phyloP scores from a whole-genome alignment of 2,888 invertebrate genomes.

The Parnassius mnemosyne region DNA sequence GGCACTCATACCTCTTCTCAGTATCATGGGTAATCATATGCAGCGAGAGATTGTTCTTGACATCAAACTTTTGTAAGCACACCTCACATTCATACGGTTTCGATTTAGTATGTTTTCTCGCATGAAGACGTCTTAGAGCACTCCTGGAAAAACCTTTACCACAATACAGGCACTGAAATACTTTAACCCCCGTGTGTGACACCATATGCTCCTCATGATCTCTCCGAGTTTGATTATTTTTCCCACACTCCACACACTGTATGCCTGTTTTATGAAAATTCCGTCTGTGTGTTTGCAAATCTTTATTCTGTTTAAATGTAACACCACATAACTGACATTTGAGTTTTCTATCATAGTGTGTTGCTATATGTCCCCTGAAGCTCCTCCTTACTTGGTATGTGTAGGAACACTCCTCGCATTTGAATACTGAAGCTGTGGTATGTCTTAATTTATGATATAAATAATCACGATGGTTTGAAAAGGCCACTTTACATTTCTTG shows the following conservation, averaged over 20 bases:
- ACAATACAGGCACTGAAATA: constrained; percentile 42
- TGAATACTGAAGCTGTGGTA: constrained; percentile 7
- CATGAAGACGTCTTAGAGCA: constrained; percentile 28
- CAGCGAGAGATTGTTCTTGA: constrained; percentile 8
- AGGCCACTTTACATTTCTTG: constrained; percentile 36
- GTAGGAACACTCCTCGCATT: constrained; percentile 38
- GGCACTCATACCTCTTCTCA: constrained; percentile 32
- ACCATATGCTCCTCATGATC: constrained; percentile 34
- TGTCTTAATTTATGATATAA: constrained; percentile 36
- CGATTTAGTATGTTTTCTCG: constrained; percentile 35
- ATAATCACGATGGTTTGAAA: constrained; percentile 38
- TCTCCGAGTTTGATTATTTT: neutral
- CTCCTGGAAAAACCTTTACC: constrained; percentile 35
- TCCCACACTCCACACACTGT: constrained; percentile 33
- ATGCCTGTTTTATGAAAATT: constrained; percentile 2
- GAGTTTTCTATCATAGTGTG: constrained; percentile 32
- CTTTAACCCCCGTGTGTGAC: constrained; percentile 40
- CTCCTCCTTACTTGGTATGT: constrained; percentile 13
- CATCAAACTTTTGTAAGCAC: constrained; percentile 30
- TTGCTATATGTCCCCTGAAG: constrained; percentile 33
- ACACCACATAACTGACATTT: constrained; percentile 25
- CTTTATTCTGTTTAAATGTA: constrained; percentile 8
- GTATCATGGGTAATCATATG: constrained; percentile 33
- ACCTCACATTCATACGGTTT: constrained; percentile 34
- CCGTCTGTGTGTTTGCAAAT: constrained; percentile 9